Evolutionary conservation across 2,888 invertebrate genomes (phyloP), one percentile per base, ranked within the genome.

Genomic region (Drosophila robusta): DNA sequence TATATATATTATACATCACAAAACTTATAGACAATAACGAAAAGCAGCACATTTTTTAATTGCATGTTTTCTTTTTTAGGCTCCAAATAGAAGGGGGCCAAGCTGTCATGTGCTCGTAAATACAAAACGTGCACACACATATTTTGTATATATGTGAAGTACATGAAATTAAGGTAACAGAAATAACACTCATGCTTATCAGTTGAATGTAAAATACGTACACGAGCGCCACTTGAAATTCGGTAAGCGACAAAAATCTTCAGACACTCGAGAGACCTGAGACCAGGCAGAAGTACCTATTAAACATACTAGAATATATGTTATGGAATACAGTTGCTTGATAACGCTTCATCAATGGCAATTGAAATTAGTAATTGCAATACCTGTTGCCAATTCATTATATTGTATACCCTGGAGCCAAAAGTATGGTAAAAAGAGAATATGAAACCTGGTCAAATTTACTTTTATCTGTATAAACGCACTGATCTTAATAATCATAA

Each of bases 11-110:
- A 24, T 16, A 24, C 32, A 34, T 18, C 41, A 41, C 61, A 47
- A 50, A 58, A 67, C 47, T 34, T 61, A 60, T 55, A 60, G 58
- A 55, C 58, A 68, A 50, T 54, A 69, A 65, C 63, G 38, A 70
- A 76, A 67, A 70, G 61, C 61, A 47, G 50, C 46, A 66, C 62
- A 61, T 71, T 83, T 71, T 83, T 81, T 81, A 80, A 81, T 81
- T 81, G 61, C 76, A 64, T 46, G 65, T 82, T 81, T 81, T 81
- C 83, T 76, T 76, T 80, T 78, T 36, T 44, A 29, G 51, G 34
- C 42, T 14, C 9, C 24, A 18, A 34, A 24, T 18, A 11, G 12
- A 63, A 46, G 60, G 24, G 38, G 64, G 38, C 29, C 60, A 52
- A 29, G 16, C 38, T 14, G 41, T 12, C 46, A 56, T 52, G 32